Conservation (phyloP, 2,888 invertebrate genomes). For the Formica aserva region DNA sequence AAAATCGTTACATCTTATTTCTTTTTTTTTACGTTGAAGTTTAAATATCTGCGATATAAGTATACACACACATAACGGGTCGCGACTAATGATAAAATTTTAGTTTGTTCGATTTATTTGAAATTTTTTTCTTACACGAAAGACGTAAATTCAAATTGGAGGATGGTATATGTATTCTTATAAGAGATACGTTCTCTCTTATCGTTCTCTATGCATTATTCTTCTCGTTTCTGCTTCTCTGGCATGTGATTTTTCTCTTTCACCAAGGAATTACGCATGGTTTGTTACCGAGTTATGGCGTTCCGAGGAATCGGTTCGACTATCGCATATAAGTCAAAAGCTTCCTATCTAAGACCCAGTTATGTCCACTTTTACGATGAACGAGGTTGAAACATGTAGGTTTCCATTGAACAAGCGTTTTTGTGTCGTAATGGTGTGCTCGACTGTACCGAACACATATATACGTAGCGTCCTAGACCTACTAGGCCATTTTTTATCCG, state of each 20-base stretch:
- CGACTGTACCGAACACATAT: slow-evolving; percentile 1
- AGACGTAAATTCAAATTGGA: neutral
- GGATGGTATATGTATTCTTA: neutral
- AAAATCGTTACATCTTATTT: neutral
- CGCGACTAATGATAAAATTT: neutral
- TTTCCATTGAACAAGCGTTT: slow-evolving; percentile 47
- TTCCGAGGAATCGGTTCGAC: slow-evolving; percentile 18
- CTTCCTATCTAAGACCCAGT: slow-evolving; percentile 41
- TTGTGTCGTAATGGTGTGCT: slow-evolving; percentile 7
- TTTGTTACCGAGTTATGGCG: slow-evolving; percentile 34
- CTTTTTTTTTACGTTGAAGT: neutral
- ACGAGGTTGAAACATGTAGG: slow-evolving; percentile 25
- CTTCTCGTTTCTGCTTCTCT: neutral
- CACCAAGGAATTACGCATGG: slow-evolving; percentile 16
- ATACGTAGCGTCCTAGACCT: slow-evolving; percentile 16
- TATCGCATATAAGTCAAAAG: slow-evolving; percentile 45
- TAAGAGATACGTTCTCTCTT: neutral
- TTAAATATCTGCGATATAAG: neutral
- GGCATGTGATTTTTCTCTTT: neutral
- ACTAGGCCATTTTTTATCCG: neutral
- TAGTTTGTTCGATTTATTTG: neutral
- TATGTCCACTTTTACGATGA: slow-evolving; percentile 16
- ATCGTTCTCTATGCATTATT: neutral
- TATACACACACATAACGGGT: neutral
- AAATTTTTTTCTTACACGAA: neutral